Evolutionary conservation across 2,797 vertebrate species (phyloP).

Genomic region (Lemur catta): DNA sequence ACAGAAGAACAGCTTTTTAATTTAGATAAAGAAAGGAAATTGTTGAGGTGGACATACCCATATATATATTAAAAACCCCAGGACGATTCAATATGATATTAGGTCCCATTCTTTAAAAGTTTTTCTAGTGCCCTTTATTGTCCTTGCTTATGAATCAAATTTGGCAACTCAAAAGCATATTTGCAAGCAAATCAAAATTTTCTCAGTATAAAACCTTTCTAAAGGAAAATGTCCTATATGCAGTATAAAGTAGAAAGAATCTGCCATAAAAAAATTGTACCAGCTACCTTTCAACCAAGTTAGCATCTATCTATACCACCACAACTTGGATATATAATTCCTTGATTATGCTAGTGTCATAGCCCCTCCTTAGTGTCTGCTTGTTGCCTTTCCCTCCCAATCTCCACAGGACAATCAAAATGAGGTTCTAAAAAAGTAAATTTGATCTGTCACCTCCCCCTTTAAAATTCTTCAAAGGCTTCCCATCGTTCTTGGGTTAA

Average conservation of each 20-base stretch:
- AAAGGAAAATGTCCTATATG: background rate
- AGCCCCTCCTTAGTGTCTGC: background rate
- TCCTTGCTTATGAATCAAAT: background rate
- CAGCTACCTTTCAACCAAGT: background rate
- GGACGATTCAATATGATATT: background rate
- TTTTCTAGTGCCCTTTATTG: background rate
- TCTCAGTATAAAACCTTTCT: background rate
- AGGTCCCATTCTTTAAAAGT: background rate
- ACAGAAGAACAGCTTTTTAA: background rate
- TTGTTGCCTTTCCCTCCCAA: background rate
- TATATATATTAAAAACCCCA: background rate
- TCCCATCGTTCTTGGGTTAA: background rate
- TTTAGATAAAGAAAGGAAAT: background rate
- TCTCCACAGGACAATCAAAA: background rate
- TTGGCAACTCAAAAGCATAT: background rate
- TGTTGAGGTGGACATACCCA: background rate
- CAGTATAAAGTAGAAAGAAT: slow-evolving; percentile 11
- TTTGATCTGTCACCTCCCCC: background rate
- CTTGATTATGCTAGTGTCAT: background rate
- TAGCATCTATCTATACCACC: background rate
- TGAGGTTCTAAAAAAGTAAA: background rate
- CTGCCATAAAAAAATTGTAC: background rate
- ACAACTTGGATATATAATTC: background rate
- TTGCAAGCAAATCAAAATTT: background rate
- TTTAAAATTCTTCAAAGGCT: background rate